Evolutionary conservation across 2,797 vertebrate species (phyloP), one percentile per base, ranked within the genome.

Genomic region (Cuniculus paca): DNA sequence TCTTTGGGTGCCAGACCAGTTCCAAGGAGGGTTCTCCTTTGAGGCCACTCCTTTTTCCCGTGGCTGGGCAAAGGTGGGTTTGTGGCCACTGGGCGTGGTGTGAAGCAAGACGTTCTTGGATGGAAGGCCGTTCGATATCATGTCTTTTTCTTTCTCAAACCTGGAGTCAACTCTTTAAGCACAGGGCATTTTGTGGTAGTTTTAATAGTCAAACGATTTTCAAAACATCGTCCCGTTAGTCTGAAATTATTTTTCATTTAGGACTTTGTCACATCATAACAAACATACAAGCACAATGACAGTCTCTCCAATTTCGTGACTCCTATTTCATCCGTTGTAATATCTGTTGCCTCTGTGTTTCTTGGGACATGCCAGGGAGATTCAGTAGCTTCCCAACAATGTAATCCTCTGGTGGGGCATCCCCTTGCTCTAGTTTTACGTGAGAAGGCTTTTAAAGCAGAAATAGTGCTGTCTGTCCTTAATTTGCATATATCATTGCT

Each of bases 171-270:
- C 6, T 86, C 48, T 97, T 95, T 80, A 83, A 94, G 70, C 56
- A 63, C 28, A 56, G 61, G 56, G 1, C 16, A 50, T 88, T 89
- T 95, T 83, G 45, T 58, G 80, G 17, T 45, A 92, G 28, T 84
- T 72, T 39, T 28, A 83, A 13, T 85, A 72, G 80, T 85, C 79
- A 72, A 78, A 74, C 90, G 54, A 70, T 81, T 87, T 87, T 58
- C 36, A 90, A 95, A 90, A 72, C 17, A 58, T 81, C 75, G 13
- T 31, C 56, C 22, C 92, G 13, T 4, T 34, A 87, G 50, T 79
- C 77, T 82, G 80, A 39, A 85, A 95, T 89, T 95, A 87, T 92
- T 84, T 94, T 75, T 75, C 68, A 75, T 87, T 84, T 88, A 61
- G 61, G 61, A 50, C 65, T 93, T 91, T 82, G 58, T 82, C 50